Evolutionary conservation across 2,888 invertebrate genomes (phyloP), one percentile per base, ranked within the genome.

Genomic region (Trachelus tabidus): DNA sequence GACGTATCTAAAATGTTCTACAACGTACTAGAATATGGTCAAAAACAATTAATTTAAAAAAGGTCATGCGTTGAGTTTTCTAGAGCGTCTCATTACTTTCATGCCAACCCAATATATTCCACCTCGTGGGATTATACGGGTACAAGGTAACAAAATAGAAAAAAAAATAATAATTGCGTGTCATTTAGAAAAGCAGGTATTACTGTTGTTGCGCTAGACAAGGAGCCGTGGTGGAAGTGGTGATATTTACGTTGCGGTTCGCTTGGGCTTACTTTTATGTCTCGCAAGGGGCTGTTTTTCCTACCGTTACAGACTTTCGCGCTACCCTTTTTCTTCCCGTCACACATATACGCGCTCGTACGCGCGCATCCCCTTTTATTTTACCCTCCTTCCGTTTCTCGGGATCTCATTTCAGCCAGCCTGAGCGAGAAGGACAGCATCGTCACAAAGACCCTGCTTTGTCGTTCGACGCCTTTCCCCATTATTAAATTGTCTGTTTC

Each of bases 191-290:
- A 34, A 71, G 11, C 31, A 33, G 31, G 4, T 15, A 69, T 12
- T 34, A 34, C 31, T 33, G 31, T 9, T 80, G 81, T 81, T 84
- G 84, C 84, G 83, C 82, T 83, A 81, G 83, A 78, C 35, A 68
- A 84, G 82, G 82, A 79, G 79, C 81, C 80, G 81, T 81, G 82
- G 80, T 83, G 84, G 83, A 86, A 89, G 87, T 85, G 85, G 86
- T 88, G 88, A 89, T 86, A 85, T 86, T 56, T 86, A 83, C 87
- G 89, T 87, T 85, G 87, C 85, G 87, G 85, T 85, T 88, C 85
- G 84, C 85, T 84, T 83, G 84, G 83, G 88, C 87, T 89, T 87
- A 88, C 87, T 87, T 89, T 89, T 88, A 88, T 86, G 85, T 87
- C 84, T 82, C 84, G 79, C 81, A 83, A 81, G 82, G 83, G 81